These are phyloP conservation scores for Sitobion miscanthi DNA, from an alignment of 1,140 invertebrate genomes.

Conservation along the genomic window DNA sequence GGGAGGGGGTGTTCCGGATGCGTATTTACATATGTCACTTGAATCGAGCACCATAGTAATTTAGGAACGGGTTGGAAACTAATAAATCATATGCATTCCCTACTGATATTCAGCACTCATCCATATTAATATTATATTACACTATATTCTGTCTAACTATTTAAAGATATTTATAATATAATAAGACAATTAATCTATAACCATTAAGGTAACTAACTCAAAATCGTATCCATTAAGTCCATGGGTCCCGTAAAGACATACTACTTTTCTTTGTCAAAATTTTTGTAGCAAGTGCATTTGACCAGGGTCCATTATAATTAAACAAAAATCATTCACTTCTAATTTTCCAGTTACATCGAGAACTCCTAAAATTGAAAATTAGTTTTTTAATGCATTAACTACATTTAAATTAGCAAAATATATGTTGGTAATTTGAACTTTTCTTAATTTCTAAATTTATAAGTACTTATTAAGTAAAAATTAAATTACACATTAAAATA, in stretches of 20 bases:
- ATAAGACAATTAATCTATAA: not conserved
- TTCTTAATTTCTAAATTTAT: too few relatives aligned
- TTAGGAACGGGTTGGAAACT: too few relatives aligned
- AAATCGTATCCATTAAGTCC: slow-evolving; percentile 36
- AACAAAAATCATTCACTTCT: not conserved
- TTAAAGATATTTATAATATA: too few relatives aligned
- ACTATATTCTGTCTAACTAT: too few relatives aligned
- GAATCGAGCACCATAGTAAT: too few relatives aligned
- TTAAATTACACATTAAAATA: too few relatives aligned
- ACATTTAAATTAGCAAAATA: not conserved
- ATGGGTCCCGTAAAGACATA: slow-evolving; percentile 28
- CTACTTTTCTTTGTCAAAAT: not conserved
- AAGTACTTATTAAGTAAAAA: too few relatives aligned
- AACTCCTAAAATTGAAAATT: not conserved
- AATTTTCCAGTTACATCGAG: not conserved
- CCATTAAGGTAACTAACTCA: slow-evolving; percentile 29
- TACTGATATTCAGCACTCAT: too few relatives aligned
- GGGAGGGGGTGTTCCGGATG: too few relatives aligned
- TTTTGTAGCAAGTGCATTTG: not conserved
- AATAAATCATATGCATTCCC: too few relatives aligned
- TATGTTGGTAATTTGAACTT: not conserved
- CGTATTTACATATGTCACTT: too few relatives aligned
- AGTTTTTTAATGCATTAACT: not conserved
- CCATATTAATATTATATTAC: too few relatives aligned
- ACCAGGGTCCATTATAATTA: not conserved